Percentiles rank a stretch among this genome's conserved stretches.
These are phyloP conservation scores for Chloroceryle amazona DNA, from an alignment of 2,797 vertebrate genomes.

Conservation along the genomic window DNA sequence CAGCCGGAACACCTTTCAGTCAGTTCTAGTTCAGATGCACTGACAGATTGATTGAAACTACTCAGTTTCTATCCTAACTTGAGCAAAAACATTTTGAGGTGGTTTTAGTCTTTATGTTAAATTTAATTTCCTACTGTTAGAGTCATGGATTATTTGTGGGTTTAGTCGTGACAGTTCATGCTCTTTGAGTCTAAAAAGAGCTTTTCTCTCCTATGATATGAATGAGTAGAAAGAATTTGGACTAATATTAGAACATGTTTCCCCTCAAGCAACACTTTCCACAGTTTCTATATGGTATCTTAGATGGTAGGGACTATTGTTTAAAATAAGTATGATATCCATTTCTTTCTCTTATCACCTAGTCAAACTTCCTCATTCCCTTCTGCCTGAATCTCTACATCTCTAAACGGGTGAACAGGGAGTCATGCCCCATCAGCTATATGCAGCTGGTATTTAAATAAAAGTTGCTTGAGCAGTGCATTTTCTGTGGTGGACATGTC, in stretches of 20 bases:
- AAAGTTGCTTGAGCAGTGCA: neutral
- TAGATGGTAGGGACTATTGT: neutral
- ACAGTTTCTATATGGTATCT: neutral
- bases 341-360: neutral
- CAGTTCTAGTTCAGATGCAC: neutral
- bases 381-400: neutral
- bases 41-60: neutral
- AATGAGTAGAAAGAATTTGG: neutral
- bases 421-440: neutral
- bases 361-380: neutral
- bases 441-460: neutral
- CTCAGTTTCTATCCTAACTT: rapidly evolving
- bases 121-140: neutral
- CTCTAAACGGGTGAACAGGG: neutral
- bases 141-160: neutral
- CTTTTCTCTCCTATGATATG: neutral
- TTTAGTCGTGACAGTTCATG: neutral
- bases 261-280: neutral
- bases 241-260: neutral
- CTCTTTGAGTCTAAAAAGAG: neutral
- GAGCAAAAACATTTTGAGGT: neutral
- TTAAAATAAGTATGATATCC: neutral
- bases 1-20: neutral
- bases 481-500: neutral
- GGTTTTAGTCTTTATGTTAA: neutral